These are phyloP conservation scores for Drosophila repletoides DNA, from an alignment of 1,140 invertebrate genomes.

Conservation along the genomic window DNA sequence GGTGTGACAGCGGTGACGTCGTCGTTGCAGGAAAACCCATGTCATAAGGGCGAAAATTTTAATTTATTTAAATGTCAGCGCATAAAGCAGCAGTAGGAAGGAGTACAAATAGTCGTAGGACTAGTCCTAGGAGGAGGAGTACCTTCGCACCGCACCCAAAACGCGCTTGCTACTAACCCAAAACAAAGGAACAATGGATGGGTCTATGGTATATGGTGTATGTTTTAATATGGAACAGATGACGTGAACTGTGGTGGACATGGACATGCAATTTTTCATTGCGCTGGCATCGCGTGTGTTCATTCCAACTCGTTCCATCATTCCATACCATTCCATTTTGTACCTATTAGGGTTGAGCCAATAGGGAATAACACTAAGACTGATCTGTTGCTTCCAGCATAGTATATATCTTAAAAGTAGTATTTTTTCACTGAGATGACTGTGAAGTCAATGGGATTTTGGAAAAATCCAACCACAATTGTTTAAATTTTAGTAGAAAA, in stretches of 20 bases:
- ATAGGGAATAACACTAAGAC: no score
- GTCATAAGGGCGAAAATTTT: constrained; percentile 66
- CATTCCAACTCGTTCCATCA: neutral
- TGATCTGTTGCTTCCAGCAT: no score
- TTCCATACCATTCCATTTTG: constrained; percentile 9
- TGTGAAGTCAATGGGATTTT: no score
- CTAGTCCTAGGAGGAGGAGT: neutral
- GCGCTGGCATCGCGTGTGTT: constrained; percentile 56
- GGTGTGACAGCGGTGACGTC: constrained; percentile 73
- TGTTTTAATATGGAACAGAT: constrained; percentile 2
- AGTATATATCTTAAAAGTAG: no score
- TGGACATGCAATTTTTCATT: constrained; percentile 75
- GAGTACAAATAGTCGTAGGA: neutral
- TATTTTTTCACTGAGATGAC: no score
- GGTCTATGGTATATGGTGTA: neutral
- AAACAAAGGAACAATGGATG: constrained; percentile 35
- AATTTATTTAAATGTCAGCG: constrained; percentile 75
- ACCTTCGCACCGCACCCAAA: constrained; percentile 48
- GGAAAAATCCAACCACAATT: no score
- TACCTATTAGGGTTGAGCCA: no score
- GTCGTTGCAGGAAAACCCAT: constrained; percentile 47
- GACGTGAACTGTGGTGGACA: constrained; percentile 21
- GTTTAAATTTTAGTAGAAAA: no score
- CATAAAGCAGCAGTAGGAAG: neutral
- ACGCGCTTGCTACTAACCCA: constrained; percentile 29